A percentile compares a stretch with the other conserved stretches of the same genome.
Conservation (phyloP, 2,797 vertebrate genomes). For the Acanthurus lineatus region DNA sequence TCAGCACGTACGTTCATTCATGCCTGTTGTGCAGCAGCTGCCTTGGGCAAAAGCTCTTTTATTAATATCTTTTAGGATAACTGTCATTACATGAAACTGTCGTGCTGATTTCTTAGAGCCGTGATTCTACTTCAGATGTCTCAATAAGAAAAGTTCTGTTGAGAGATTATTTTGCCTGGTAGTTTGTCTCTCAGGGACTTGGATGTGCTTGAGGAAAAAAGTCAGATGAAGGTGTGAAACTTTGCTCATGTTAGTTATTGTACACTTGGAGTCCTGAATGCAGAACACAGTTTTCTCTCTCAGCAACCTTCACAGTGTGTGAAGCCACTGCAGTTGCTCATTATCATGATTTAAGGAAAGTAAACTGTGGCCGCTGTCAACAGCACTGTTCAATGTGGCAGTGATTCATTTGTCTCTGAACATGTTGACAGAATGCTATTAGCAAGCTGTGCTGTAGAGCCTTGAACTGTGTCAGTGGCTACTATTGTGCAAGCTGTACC, state of each 20-base stretch:
- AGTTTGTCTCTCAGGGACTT: slow-evolving; percentile 23
- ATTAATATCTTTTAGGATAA: slow-evolving; percentile 7
- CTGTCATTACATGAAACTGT: neutral
- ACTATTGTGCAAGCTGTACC: slow-evolving; percentile 25
- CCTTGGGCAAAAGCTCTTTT: neutral
- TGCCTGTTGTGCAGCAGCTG: slow-evolving; percentile 1
- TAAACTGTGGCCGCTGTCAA: slow-evolving; percentile 34
- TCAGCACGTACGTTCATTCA: neutral
- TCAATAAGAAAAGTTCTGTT: slow-evolving; percentile 18
- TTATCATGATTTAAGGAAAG: slow-evolving; percentile 41
- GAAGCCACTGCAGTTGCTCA: slow-evolving; percentile 23
- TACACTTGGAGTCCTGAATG: slow-evolving; percentile 50
- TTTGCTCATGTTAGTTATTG: slow-evolving; percentile 36
- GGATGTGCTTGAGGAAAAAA: neutral
- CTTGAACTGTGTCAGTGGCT: slow-evolving; percentile 40
- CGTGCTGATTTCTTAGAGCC: neutral
- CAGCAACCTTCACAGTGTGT: slow-evolving; percentile 17
- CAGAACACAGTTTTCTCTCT: slow-evolving; percentile 37
- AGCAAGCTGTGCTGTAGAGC: slow-evolving; percentile 24
- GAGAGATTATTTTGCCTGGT: slow-evolving; percentile 29
- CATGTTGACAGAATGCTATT: slow-evolving; percentile 38
- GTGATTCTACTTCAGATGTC: slow-evolving; percentile 21
- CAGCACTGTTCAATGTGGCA: slow-evolving; percentile 45
- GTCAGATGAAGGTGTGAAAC: slow-evolving; percentile 12
- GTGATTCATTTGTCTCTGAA: slow-evolving; percentile 61